These are phyloP conservation scores for Gallinago jamesoni DNA, from an alignment of 2,113 vertebrate genomes.

Conservation along the genomic window DNA sequence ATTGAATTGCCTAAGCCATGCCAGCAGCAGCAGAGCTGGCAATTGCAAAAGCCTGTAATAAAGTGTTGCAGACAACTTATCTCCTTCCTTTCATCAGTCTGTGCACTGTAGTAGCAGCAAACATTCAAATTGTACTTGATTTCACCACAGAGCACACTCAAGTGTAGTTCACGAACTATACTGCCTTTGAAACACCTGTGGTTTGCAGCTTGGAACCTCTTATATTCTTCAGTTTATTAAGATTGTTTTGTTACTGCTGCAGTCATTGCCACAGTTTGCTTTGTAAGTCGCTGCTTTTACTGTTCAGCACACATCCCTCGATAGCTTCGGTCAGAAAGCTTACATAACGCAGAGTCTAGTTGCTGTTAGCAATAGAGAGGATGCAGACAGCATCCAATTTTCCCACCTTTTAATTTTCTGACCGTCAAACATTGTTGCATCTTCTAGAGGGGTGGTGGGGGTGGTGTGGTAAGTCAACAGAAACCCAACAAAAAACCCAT, in stretches of 20 bases:
- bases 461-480: neutral
- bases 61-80: neutral
- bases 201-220: neutral
- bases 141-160: neutral
- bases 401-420: neutral
- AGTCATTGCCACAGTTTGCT: neutral
- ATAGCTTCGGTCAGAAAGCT: neutral
- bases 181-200: neutral
- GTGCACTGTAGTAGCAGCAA: neutral
- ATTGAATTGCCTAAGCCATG: slow-evolving; percentile 40
- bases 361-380: neutral
- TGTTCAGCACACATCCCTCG: neutral
- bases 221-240: neutral
- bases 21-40: neutral
- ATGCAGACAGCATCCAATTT: neutral
- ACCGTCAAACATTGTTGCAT: neutral
- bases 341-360: neutral
- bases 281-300: neutral
- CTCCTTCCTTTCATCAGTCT: neutral
- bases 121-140: slow-evolving; percentile 27
- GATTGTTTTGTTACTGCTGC: neutral
- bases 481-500: neutral
- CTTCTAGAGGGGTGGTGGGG: neutral
- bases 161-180: neutral
- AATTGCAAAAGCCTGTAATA: slow-evolving; percentile 24